These are phyloP conservation scores for Tachina grossa DNA, from an alignment of 2,888 invertebrate species.

Conservation along the genomic window DNA sequence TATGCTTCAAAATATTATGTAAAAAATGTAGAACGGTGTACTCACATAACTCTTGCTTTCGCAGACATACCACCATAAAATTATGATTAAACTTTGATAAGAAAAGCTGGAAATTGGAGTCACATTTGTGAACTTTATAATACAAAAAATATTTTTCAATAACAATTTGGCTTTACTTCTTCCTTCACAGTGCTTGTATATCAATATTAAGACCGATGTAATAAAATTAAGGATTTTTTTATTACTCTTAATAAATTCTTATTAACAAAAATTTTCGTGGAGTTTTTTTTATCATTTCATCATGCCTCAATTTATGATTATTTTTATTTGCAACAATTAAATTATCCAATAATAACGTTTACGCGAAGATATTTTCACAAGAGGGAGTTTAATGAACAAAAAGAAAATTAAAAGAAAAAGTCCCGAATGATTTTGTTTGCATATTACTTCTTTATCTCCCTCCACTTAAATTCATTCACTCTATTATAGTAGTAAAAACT, in stretches of 20 bases:
- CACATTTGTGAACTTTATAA: no score
- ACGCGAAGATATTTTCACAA: constrained; percentile 43
- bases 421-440: neutral
- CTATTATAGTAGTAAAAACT: constrained; percentile 9
- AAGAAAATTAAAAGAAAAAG: constrained; percentile 19
- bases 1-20: no score
- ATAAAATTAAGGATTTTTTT: neutral
- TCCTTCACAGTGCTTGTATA: no score
- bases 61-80: no score
- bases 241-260: constrained; percentile 1
- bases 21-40: no score
- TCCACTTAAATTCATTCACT: neutral
- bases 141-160: no score
- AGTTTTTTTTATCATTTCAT: constrained; percentile 1
- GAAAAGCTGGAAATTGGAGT: no score
- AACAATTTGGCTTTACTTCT: no score
- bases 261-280: neutral
- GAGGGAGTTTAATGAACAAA: constrained; percentile 32
- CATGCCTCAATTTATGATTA: constrained; percentile 11
- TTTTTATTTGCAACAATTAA: constrained; percentile 46
- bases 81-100: no score
- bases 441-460: neutral
- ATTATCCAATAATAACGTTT: constrained; percentile 34
- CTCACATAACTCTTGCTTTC: no score
- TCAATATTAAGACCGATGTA: neutral